Base-by-base conservation (phyloP, 1,140 invertebrate species). In the Phocides pigmalion region DNA sequence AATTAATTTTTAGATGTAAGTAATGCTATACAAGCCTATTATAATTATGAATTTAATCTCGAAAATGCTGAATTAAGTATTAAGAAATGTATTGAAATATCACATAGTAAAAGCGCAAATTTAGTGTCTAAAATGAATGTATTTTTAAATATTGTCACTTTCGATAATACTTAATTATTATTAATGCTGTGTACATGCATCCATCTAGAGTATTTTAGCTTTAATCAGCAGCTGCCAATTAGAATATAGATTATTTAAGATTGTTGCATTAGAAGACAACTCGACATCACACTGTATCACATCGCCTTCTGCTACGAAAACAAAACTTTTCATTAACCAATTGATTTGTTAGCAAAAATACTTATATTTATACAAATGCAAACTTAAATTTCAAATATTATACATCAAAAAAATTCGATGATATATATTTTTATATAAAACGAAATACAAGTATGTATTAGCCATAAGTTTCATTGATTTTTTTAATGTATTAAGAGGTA, bases 401-500 rank as follows among this genome's bases (percentile, higher is more conserved):
- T n/a, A n/a, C n/a, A n/a, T n/a, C n/a, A n/a, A n/a, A n/a, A n/a
- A n/a, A n/a, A n/a, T n/a, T n/a, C n/a, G n/a, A n/a, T n/a, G n/a
- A n/a, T n/a, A n/a, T 32, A 32, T 32, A 32, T 32, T 32, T 32
- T 32, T 32, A 32, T 32, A 32, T 51, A 16, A 51, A 51, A 19
- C 12, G 28, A 44, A 41, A 15, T 14, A 20, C 37, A 15, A 32
- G 28, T 32, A 16, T 56, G 12, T 58, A 11, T 44, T 58, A 58
- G 22, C 17, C 11, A n/a, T 58, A 58, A 28, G 39, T 16, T 32
- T 16, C n/a, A 19, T 20, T 14, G 19, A 25, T 35, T 59, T 66
- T 64, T 12, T 65, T 54, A 61, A 28, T 51, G 56, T 4, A 50
- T 32, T 66, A 62, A 63, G 54, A 53, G 50, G 19, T 66, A 58